Evolutionary conservation across 1,140 invertebrate species (phyloP), one percentile per base, ranked within the genome.

Genomic region (Copidosoma floridanum): DNA sequence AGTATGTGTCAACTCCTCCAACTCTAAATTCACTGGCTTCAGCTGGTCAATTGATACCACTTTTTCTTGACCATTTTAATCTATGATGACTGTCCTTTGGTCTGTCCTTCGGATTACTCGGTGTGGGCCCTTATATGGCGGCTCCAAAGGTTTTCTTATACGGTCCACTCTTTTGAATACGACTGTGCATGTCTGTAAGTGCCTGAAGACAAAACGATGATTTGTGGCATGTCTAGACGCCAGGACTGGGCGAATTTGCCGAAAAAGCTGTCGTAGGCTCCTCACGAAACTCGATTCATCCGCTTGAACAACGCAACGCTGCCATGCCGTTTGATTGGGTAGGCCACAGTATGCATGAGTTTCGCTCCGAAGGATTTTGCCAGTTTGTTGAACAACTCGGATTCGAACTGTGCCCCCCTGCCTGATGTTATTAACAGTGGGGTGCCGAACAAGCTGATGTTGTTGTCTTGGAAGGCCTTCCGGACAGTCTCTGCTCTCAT

Each of bases 341-440:
- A n/a, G n/a, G n/a, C n/a, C n/a, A n/a, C n/a, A n/a, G n/a, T n/a
- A n/a, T n/a, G n/a, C n/a, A n/a, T n/a, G n/a, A n/a, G n/a, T n/a
- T n/a, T 47, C 23, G 46, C 53, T 29, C 72, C 71, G 11, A 69
- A 21, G 10, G 68, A 46, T 51, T 65, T 55, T 24, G 61, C 44
- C 53, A 75, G 66, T 40, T 57, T 7, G 6, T 20, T n/a, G 44
- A 64, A 64, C 1, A 61, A 11, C 3, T 75, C 66, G 46, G 78
- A 79, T 47, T 67, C 55, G 41, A 71, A 70, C 48, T 71, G 70
- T 11, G 63, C 38, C 0, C 69, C 65, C 29, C 38, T 65, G 41
- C 80, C 74, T 0, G 67, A 68, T 4, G 68, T 76, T 7, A 78
- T 69, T 35, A 44, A 21, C 0, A 43, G 24, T 12, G 66, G 68